Evolutionary conservation across 2,797 vertebrate species (phyloP), one percentile per base, ranked within the genome.

Genomic region (Lutjanus argentimaculatus): DNA sequence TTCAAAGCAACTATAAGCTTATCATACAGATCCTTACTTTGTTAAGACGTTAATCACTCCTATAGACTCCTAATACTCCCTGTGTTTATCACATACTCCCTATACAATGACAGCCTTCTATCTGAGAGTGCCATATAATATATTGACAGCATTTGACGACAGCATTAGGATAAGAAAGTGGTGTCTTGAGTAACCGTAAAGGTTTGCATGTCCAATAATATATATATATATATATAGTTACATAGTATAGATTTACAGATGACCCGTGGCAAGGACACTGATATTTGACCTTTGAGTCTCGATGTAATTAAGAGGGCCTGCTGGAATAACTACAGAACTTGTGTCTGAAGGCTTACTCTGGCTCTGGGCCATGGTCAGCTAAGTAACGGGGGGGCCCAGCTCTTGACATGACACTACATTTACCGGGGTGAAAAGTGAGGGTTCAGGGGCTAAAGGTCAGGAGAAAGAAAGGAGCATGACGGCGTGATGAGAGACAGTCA

Each of bases 251-350:
- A 70, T 79, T 84, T 87, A 75, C 85, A 80, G 49, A 88, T 66
- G 83, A 80, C 65, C 79, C 67, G 51, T 69, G 46, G 77, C 84
- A 85, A 40, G 21, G 67, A 84, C 36, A n/a, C 58, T 58, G 79
- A 89, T 77, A 89, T 87, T 67, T 92, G 86, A 88, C 85, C 88
- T 88, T 79, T 72, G 67, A 57, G 75, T 88, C 55, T 68, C 1
- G 1, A 57, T 76, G 84, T 87, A 87, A 86, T 82, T 65, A 76
- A 86, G 77, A 82, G 74, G 43, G 57, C 65, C n/a, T 67, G 63
- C 80, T 90, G 84, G 84, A 83, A 86, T 85, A 88, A 88, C 83
- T 85, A 67, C 52, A 66, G 67, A 76, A 77, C 84, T 80, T 53
- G 58, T 77, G 67, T 55, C 55, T 77, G 62, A 87, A 45, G 61